phyloP scores from a whole-genome alignment of 2,113 vertebrate genomes.

The Pardalotus punctatus region DNA sequence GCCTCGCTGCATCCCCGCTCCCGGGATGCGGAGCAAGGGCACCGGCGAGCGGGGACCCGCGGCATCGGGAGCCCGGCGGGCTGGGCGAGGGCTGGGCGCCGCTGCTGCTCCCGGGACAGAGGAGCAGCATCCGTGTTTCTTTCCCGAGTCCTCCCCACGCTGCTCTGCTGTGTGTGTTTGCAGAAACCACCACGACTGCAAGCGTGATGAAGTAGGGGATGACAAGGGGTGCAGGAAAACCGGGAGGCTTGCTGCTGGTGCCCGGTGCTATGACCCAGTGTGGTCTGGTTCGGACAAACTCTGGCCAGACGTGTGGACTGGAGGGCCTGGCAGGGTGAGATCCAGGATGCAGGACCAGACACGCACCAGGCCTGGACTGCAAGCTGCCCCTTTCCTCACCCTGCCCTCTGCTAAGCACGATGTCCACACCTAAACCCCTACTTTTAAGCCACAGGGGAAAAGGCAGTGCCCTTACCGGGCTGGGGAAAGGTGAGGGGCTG shows the following conservation, averaged over 20 bases:
- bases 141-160: rapidly evolving
- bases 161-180: not conserved
- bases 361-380: not conserved
- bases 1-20: rapidly evolving
- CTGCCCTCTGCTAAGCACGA: not conserved
- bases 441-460: not conserved
- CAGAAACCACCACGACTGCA: not conserved
- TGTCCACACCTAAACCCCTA: not conserved
- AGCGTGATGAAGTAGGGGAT: rapidly evolving
- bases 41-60: not conserved
- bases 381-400: not conserved
- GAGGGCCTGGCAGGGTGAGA: not conserved
- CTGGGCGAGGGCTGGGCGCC: rapidly evolving
- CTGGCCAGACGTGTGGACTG: not conserved
- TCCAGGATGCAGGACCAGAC: too few species aligned
- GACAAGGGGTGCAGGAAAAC: not conserved
- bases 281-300: not conserved
- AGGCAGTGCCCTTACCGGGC: not conserved
- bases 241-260: not conserved
- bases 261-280: rapidly evolving
- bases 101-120: not conserved
- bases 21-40: not conserved
- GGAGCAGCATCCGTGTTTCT: rapidly evolving
- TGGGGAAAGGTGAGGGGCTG: not conserved
- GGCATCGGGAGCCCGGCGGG: rapidly evolving